Base-by-base conservation (phyloP, 2,888 invertebrate genomes). In the Aspidapion aeneum region DNA sequence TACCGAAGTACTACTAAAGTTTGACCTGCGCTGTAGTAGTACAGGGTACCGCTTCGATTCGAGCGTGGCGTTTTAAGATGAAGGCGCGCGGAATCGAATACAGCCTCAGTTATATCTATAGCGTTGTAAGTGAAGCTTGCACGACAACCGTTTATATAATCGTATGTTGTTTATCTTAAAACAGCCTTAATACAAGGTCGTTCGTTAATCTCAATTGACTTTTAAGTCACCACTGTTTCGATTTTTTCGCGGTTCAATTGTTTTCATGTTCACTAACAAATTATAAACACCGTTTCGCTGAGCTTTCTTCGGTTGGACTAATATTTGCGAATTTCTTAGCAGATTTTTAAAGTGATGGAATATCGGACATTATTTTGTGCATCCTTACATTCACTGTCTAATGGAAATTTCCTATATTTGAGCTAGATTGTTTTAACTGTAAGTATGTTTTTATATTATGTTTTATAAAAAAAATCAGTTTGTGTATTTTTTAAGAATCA, bases 301-400 rank as follows among this genome's bases (percentile, higher is more conserved):
- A n/a, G 52, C n/a, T 52, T 17, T 19, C 18, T 17, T 19, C n/a
- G 61, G 51, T 72, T 73, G 68, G 61, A 63, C 73, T 71, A 75
- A 70, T 74, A 76, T 76, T 75, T 61, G 70, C 71, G 62, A 73
- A 72, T 73, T 74, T 74, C 63, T 67, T 66, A 74, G 74, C 77
- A 78, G 76, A 77, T 77, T 78, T 74, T 74, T 61, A 70, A 69
- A 69, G 72, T 74, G 74, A 75, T 74, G 75, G 75, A 76, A 76
- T 75, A 76, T 75, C 73, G 74, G 71, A 72, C 71, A 71, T 71
- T 69, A 67, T 70, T 71, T 71, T 69, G 68, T 69, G 71, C 73
- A 71, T 73, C 73, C 70, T 68, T 71, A 65, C 70, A 69, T 66
- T 66, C 63, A 64, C 71, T 70, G 70, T 70, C 71, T 70, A 67